Base-by-base conservation (phyloP, 2,797 vertebrate genomes). In the Adelosebastes latens region DNA sequence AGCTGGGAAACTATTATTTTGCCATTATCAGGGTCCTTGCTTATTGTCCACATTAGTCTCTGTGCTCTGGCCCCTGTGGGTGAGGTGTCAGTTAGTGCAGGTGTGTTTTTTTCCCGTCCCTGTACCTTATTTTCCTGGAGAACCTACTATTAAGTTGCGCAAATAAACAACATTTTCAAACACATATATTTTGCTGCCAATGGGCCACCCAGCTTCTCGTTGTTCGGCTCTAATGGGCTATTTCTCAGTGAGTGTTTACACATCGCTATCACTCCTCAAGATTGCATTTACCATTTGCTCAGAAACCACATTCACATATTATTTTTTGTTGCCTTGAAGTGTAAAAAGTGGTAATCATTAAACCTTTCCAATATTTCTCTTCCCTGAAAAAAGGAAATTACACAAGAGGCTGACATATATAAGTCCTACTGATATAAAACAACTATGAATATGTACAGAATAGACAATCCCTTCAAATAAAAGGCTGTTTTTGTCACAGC, bases 11-110 rank as follows among this genome's bases (percentile, higher is more conserved):
- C 49, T 46, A n/a, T 52, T 20, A 72, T 84, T 49, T 88, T 84
- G 49, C 83, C 69, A 71, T 81, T 84, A 86, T 60, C 64, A 71
- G 18, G 10, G 53, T 24, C 71, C 61, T 31, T 65, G 82, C 79
- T 88, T 92, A 93, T 94, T 91, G 84, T 69, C 24, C 10, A 53
- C 87, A 90, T 94, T 87, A 75, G 34, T 93, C 86, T 91, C 52
- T 78, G 16, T 24, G 63, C 53, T 46, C 39, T 59, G 34, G 29
- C 61, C 85, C 87, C 90, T 80, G 67, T 82, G 64, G 84, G 64
- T 80, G 27, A 84, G 70, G 75, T 81, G 85, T 87, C 85, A 82
- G 34, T 60, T 25, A 60, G 66, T 1, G 25, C 24, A 65, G 22
- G 34, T 29, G 14, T 76, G 9, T 24, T 49, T 61, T 71, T 29